Conservation (phyloP, 2,888 invertebrate genomes). For the Cantharis rufa region DNA sequence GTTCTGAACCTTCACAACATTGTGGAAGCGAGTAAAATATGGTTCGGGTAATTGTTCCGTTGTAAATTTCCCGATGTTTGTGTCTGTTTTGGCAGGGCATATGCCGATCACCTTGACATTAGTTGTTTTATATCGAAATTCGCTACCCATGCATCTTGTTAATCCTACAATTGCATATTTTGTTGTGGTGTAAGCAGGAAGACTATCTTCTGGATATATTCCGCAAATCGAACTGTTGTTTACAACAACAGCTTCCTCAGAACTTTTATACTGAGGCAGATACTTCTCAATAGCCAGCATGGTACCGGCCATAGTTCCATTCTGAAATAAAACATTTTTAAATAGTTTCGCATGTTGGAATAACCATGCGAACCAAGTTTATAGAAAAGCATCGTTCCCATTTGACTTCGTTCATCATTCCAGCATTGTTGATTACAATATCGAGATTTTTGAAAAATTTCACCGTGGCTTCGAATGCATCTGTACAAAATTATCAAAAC, state of each 20-base stretch:
- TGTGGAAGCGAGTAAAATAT: not conserved
- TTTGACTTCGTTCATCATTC: conserved; percentile 31
- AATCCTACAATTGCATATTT: conserved; percentile 28
- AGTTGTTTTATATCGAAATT: conserved; percentile 13
- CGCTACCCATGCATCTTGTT: conserved; percentile 20
- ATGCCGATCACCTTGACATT: conserved; percentile 30
- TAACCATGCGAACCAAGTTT: conserved; percentile 33
- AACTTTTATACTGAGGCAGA: conserved; percentile 37
- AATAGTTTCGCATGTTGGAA: not conserved
- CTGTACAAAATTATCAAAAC: not conserved
- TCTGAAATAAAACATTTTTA: conserved; percentile 10
- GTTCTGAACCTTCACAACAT: not conserved
- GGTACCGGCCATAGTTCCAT: conserved; percentile 32
- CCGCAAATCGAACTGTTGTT: conserved; percentile 37
- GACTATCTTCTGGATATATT: conserved; percentile 12
- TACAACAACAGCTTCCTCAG: conserved; percentile 35
- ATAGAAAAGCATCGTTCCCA: conserved; percentile 33
- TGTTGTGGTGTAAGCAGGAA: conserved; percentile 14
- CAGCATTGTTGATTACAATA: conserved; percentile 37
- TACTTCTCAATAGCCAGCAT: conserved; percentile 35
- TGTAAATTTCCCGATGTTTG: not conserved
- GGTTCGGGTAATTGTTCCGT: not conserved
- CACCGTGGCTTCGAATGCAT: conserved; percentile 4
- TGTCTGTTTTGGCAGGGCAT: conserved; percentile 29
- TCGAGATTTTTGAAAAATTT: conserved; percentile 25